phyloP scores from a whole-genome alignment of 2,113 vertebrate genomes.

The Aptenodytes patagonicus region DNA sequence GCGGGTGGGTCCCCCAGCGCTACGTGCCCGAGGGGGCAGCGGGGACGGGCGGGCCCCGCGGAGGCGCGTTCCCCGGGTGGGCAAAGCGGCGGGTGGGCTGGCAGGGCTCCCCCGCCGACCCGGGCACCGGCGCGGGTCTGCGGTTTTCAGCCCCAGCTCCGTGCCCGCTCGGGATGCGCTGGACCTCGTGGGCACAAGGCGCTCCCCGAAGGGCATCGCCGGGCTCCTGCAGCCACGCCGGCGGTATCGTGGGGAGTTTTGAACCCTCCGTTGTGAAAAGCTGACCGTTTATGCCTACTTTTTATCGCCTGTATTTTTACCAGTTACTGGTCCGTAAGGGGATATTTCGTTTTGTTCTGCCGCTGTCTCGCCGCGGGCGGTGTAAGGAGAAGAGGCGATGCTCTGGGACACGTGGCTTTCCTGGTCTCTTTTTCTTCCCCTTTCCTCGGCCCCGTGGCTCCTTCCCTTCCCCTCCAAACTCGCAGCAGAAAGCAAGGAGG shows the following conservation, averaged over 20 bases:
- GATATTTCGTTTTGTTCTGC: not conserved
- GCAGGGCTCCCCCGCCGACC: not conserved
- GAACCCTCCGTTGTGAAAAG: not conserved
- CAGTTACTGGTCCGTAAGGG: rapidly evolving
- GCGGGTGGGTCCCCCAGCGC: too few species aligned
- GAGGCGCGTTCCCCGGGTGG: too few species aligned
- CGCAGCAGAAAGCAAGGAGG: not conserved
- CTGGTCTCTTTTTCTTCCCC: not conserved
- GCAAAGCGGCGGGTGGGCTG: too few species aligned
- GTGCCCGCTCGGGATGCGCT: rapidly evolving
- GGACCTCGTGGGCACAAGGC: rapidly evolving
- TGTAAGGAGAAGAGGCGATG: not conserved
- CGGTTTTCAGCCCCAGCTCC: not conserved
- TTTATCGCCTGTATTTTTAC: not conserved
- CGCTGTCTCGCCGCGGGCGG: rapidly evolving
- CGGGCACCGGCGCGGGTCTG: too few species aligned
- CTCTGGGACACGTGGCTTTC: not conserved
- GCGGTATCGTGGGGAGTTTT: rapidly evolving
- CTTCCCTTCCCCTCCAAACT: not conserved
- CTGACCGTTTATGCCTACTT: not conserved
- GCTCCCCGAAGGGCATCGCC: rapidly evolving
- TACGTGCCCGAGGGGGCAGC: too few species aligned
- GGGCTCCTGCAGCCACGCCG: rapidly evolving
- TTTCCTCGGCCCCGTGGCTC: rapidly evolving
- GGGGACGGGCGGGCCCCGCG: too few species aligned